Evolutionary conservation across 1,140 invertebrate species (phyloP).

Genomic region (Dufourea novaeangliae): DNA sequence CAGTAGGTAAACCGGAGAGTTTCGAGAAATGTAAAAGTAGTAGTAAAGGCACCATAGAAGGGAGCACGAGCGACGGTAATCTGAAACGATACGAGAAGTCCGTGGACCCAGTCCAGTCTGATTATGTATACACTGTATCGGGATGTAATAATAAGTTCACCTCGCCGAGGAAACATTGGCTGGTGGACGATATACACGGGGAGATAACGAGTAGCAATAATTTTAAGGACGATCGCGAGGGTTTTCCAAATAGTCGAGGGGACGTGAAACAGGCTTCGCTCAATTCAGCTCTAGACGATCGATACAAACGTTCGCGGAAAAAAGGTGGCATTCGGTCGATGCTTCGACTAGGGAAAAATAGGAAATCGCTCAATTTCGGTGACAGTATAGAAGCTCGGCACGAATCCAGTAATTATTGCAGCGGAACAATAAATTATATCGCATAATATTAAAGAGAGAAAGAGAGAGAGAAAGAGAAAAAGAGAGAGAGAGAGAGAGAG

Average conservation of each 20-base stretch:
- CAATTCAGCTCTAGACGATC: constrained; percentile 85
- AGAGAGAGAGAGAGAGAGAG: neutral
- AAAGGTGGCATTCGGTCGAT: constrained; percentile 92
- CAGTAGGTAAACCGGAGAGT: constrained; percentile 44
- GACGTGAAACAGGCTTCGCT: constrained; percentile 86
- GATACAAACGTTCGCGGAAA: constrained; percentile 85
- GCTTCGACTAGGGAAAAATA: constrained; percentile 84
- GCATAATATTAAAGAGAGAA: constrained; percentile 68
- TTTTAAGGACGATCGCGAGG: constrained; percentile 83
- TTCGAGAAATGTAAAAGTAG: constrained; percentile 54
- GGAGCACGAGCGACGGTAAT: constrained; percentile 70
- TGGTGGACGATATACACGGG: constrained; percentile 83
- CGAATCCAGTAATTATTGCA: constrained; percentile 79
- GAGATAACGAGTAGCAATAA: constrained; percentile 78
- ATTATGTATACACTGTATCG: constrained; percentile 78
- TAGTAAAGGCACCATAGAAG: constrained; percentile 65
- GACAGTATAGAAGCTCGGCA: constrained; percentile 78
- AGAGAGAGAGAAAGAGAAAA: neutral
- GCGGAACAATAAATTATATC: constrained; percentile 80
- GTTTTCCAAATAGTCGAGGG: constrained; percentile 84
- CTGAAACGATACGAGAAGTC: constrained; percentile 68
- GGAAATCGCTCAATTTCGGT: constrained; percentile 80
- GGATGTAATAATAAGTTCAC: constrained; percentile 76
- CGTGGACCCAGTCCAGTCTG: constrained; percentile 68
- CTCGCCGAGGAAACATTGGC: constrained; percentile 84